These are phyloP conservation scores for Aratinga solstitialis DNA, from an alignment of 2,797 vertebrate genomes.

Conservation along the genomic window DNA sequence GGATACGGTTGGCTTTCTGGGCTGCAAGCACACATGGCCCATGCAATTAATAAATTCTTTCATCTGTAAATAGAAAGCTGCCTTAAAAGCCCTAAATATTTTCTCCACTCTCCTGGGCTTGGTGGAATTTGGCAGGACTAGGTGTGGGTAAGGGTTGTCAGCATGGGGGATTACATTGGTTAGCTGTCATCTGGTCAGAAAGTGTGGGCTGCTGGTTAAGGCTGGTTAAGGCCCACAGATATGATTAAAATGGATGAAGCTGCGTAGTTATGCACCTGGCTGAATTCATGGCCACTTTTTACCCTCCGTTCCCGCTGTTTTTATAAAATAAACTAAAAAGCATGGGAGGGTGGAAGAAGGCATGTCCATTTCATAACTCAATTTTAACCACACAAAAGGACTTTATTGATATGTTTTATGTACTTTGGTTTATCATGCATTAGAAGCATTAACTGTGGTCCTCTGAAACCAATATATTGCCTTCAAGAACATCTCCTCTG, in stretches of 20 bases:
- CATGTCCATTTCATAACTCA: not conserved
- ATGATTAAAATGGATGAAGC: not conserved
- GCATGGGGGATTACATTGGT: not conserved
- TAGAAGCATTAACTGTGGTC: not conserved
- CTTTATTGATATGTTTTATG: not conserved
- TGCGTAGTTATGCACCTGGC: not conserved
- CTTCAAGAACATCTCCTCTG: not conserved
- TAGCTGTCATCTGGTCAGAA: not conserved
- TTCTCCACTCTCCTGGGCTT: not conserved
- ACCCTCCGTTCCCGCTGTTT: not conserved
- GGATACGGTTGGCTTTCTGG: too few relatives aligned
- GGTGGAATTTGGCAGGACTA: not conserved
- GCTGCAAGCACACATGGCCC: not conserved
- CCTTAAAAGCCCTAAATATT: not conserved
- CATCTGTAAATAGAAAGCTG: not conserved
- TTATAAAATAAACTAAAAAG: not conserved
- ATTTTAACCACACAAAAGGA: not conserved
- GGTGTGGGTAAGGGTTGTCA: not conserved
- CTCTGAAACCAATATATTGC: not conserved
- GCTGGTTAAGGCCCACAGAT: not conserved
- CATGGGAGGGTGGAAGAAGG: not conserved
- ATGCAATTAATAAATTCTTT: not conserved
- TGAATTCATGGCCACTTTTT: constrained; percentile 7
- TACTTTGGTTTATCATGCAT: not conserved
- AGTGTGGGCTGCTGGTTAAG: not conserved